Base-by-base conservation (phyloP, 2,113 vertebrate genomes). In the Chaetorhynchus papuensis region DNA sequence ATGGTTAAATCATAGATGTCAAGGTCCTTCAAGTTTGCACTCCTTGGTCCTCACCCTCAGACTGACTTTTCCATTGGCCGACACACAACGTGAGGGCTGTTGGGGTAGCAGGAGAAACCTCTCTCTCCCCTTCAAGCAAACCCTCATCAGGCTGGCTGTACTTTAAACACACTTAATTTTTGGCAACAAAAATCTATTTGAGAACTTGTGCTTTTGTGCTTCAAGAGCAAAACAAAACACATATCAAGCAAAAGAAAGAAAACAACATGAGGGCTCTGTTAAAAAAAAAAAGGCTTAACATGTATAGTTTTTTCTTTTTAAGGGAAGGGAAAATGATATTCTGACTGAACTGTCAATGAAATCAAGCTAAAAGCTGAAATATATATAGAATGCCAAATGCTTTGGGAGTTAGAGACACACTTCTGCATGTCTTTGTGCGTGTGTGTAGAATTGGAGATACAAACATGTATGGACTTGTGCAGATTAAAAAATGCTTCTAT, bases 401-500 rank as follows among this genome's bases (percentile, higher is more conserved):
- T 94, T 89, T 56, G 64, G 60, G 85, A 87, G 79, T 71, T 3
- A 74, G 75, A 90, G 79, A 71, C 42, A 60, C 52, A 42, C 54
- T 77, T 83, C 90, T 89, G 54, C 42, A 41, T 37, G 52, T 74
- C 54, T 88, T 49, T 86, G 75, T 93, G 27, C 82, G 24, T 41
- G 44, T 41, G 49, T 57, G 44, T 71, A 90, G 60, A 90, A 49
- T 4, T 69, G 60, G 83, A 95, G 93, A 82, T n/a, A 57, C 41
- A 94, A 91, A 94, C 69, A 85, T 69, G 87, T 85, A 87, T 37
- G 86, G 93, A 91, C 91, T 87, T 79, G 83, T 57, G 63, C 45
- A 87, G 93, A 91, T 95, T 92, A 94, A 96, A 84, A 96, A 95
- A 85, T 90, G 74, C n/a, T 95, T 89, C 94, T 84, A 75, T 95